Evolutionary conservation across 2,797 vertebrate genomes (phyloP), one percentile per base, ranked within the genome.

Genomic region (Eulemur rubriventer): DNA sequence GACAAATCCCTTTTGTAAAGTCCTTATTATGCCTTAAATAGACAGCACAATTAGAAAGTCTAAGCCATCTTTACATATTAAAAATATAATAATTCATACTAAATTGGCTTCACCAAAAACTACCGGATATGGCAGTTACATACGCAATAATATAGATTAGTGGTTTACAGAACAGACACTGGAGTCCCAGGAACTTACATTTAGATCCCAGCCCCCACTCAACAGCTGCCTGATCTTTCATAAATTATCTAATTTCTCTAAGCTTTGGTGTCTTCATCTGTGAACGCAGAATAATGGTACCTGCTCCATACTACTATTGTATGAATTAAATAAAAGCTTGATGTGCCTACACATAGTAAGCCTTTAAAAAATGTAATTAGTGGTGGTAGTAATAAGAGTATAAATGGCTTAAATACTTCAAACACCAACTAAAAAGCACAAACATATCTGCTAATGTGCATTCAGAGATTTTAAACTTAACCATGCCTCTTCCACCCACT

Each of bases 331-430:
- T 65, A 38, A 83, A 73, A 35, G 43, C 2, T 35, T 73, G 48
- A 46, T 12, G 6, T 35, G 46, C 20, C 50, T 28, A 20, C 30
- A 69, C 33, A 73, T 1, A 35, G 7, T 10, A 55, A 85, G 67
- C 61, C 65, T 87, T 91, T 67, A 35, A 63, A 46, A 75, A 72
- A 48, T 46, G 17, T 41, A 69, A 90, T 30, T 52, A 89, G 35
- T 41, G 59, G 24, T 55, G 41, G 79, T 30, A 18, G 9, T 14
- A 75, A 30, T 14, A 38, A 46, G 22, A 73, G 26, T 48, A 16
- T 73, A 93, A 48, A 46, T 33, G 82, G 24, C 46, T 55, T 78
- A 89, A 70, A 72, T 43, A 79, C 55, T 57, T 78, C 24, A 94
- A 82, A 50, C 78, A 72, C 35, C 69, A 79, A 50, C n/a, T 63